phyloP scores from a whole-genome alignment of 2,113 vertebrate genomes.

The Perca schrenkii region DNA sequence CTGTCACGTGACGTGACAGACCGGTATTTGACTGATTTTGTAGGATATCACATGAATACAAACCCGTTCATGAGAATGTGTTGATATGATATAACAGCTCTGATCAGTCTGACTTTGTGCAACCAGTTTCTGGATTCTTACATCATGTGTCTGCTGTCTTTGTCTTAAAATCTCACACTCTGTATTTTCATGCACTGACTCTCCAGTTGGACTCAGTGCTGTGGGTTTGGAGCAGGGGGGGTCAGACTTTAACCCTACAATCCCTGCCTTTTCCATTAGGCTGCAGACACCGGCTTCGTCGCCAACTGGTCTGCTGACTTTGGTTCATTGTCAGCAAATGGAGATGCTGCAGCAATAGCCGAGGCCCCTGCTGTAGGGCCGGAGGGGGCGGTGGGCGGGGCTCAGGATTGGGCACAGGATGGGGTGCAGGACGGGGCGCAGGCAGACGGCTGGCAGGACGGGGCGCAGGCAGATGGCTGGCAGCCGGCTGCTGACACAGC shows the following conservation, averaged over 20 bases:
- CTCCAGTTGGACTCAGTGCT: background rate
- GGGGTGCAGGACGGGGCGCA: constrained; percentile 18
- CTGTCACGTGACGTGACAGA: too few species aligned
- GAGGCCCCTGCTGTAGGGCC: constrained; percentile 51
- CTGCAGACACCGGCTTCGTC: constrained; percentile 78
- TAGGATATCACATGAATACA: too few species aligned
- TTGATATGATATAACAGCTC: too few species aligned
- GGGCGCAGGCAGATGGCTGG: constrained; percentile 66
- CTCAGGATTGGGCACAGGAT: constrained; percentile 68
- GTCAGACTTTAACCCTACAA: constrained; percentile 73
- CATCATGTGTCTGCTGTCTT: background rate
- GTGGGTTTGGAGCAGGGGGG: background rate
- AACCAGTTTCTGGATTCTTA: background rate
- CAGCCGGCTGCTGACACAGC: constrained; percentile 65
- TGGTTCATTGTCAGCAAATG: constrained; percentile 82
- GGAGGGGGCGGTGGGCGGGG: constrained; percentile 67
- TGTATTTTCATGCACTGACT: background rate
- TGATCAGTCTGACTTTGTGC: constrained; percentile 1
- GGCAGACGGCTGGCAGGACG: constrained; percentile 37
- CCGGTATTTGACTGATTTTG: too few species aligned
- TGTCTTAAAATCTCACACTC: background rate
- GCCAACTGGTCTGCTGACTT: constrained; percentile 88
- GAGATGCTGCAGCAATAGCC: constrained; percentile 50
- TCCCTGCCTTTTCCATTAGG: constrained; percentile 82
- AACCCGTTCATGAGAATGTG: too few species aligned